These are phyloP conservation scores for Cinclus mexicanus DNA, from an alignment of 2,113 vertebrate species.

Conservation along the genomic window DNA sequence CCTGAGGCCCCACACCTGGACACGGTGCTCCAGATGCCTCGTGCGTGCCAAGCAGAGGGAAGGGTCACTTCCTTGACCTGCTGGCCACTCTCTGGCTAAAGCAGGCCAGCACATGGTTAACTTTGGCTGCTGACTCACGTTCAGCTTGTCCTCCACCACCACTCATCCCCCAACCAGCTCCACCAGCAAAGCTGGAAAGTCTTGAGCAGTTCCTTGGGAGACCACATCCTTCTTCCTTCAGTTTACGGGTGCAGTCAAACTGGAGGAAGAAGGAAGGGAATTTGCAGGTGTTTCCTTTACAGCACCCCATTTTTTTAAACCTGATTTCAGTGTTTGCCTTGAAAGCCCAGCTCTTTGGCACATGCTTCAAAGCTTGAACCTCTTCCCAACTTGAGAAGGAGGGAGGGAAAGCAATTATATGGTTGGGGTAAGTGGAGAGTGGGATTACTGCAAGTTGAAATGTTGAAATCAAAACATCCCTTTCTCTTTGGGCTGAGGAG, in stretches of 20 bases:
- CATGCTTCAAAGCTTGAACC: neutral
- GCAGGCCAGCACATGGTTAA: neutral
- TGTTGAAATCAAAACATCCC: neutral
- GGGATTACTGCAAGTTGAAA: neutral
- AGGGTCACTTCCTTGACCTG: neutral
- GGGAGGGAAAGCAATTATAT: neutral
- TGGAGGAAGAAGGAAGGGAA: neutral
- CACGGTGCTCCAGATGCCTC: neutral
- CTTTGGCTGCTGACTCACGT: neutral
- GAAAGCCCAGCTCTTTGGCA: neutral
- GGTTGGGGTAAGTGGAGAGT: neutral
- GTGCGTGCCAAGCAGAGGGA: neutral
- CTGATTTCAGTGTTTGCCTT: neutral
- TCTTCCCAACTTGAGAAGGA: neutral
- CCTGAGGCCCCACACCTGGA: neutral
- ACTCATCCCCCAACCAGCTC: constrained; percentile 6
- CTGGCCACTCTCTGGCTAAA: neutral
- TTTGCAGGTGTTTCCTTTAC: neutral
- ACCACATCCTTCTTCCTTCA: neutral
- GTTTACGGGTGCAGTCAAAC: neutral
- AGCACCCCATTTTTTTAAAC: fast-evolving
- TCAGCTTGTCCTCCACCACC: neutral
- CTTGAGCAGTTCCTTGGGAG: neutral
- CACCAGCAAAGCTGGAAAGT: constrained; percentile 53
- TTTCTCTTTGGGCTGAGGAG: neutral